phyloP scores from a whole-genome alignment of 37 sponge, comb jelly and placozoan species.

The Eunapius fragilis region DNA sequence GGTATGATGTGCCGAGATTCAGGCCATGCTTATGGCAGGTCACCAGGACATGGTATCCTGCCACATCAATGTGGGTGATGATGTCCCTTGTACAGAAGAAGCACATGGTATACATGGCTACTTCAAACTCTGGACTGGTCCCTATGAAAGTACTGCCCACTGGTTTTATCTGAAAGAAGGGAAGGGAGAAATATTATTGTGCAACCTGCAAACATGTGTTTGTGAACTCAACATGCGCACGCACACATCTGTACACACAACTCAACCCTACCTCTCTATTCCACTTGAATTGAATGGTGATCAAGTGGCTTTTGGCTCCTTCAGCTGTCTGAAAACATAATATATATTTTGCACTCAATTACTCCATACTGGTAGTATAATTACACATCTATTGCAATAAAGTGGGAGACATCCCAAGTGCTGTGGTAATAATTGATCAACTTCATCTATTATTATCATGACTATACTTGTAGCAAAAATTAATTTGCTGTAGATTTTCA shows the following conservation, averaged over 20 bases:
- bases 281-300: slow-evolving; percentile 83
- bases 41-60: slow-evolving; percentile 59
- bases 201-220: background rate
- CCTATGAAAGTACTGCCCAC: slow-evolving; percentile 86
- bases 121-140: slow-evolving; percentile 94
- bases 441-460: too few species aligned
- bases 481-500: too few species aligned
- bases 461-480: too few species aligned
- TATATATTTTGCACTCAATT: background rate
- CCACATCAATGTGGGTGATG: slow-evolving; percentile 57
- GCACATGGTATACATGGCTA: slow-evolving; percentile 88
- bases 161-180: slow-evolving; percentile 65
- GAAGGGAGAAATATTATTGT: background rate
- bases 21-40: slow-evolving; percentile 74
- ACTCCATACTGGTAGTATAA: background rate
- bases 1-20: slow-evolving; percentile 72
- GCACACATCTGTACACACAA: background rate
- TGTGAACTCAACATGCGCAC: background rate
- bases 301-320: slow-evolving; percentile 42
- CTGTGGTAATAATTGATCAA: too few species aligned
- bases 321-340: background rate
- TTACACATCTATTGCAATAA: too few species aligned
- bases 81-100: slow-evolving; percentile 65
- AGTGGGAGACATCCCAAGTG: too few species aligned
- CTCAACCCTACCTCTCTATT: slow-evolving; percentile 47